These are phyloP conservation scores for Hermatobates lingyangjiaoensis DNA, from an alignment of 1,140 invertebrate species.

Conservation along the genomic window DNA sequence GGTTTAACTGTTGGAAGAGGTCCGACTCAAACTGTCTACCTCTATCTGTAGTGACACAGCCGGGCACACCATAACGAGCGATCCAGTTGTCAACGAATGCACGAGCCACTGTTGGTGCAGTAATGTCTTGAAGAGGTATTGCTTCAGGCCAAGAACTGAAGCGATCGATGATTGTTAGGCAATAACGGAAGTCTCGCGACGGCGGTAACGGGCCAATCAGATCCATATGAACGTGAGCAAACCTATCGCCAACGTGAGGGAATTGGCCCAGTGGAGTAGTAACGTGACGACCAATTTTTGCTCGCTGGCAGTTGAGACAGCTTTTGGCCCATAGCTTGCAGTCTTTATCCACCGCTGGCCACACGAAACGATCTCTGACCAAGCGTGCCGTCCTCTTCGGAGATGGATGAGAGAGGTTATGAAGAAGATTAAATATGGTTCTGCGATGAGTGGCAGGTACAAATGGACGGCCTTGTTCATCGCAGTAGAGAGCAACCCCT, in stretches of 20 bases:
- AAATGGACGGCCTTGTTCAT: neutral
- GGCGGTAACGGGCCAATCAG: constrained; percentile 24
- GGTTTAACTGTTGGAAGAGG: too few species aligned
- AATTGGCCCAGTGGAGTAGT: constrained; percentile 12
- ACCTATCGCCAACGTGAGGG: constrained; percentile 16
- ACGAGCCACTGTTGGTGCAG: too few species aligned
- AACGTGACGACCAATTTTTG: constrained; percentile 6
- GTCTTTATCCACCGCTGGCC: constrained; percentile 20
- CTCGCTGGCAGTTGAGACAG: constrained; percentile 12
- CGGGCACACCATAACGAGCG: too few species aligned
- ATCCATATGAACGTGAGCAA: constrained; percentile 29
- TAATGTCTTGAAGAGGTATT: too few species aligned
- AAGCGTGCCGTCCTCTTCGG: constrained; percentile 17
- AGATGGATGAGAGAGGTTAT: constrained; percentile 17
- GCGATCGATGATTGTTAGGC: too few species aligned
- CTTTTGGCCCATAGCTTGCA: constrained; percentile 3
- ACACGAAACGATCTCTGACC: constrained; percentile 24
- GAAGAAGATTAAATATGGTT: neutral
- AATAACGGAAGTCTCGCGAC: too few species aligned
- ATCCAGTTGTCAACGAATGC: too few species aligned
- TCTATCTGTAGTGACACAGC: too few species aligned
- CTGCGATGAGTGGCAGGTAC: neutral
- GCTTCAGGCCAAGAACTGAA: too few species aligned
- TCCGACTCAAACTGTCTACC: too few species aligned
- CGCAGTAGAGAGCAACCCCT: neutral